Base-by-base conservation (phyloP, 1,140 invertebrate genomes). In the Drosophila nigromelanica region DNA sequence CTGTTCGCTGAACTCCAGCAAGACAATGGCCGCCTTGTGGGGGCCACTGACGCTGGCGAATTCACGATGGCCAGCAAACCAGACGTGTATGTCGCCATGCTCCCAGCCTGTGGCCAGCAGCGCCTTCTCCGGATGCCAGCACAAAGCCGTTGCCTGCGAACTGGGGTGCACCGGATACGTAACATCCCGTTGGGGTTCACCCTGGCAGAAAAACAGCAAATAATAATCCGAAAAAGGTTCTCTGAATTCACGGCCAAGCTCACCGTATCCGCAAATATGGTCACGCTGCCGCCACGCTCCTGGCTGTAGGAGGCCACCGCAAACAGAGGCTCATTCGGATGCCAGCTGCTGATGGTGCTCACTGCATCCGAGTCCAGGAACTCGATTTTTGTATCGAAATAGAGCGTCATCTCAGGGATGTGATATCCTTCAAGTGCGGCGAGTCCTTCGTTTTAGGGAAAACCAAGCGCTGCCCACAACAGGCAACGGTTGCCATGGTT, bases 61-160 rank as follows among this genome's bases (percentile, higher is more conserved):
- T 69, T 96, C 95, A 90, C 94, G 89, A 91, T 93, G 90, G 0
- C 94, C 94, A 56, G 95, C 94, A 78, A 95, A 94, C 96, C 96
- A 97, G 56, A 97, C 94, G 82, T 95, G 94, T 0, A 99, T 92
- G 87, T 98, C 97, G 42, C 98, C 98, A 89, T 95, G 97, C 92
- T 98, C 97, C 97, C 97, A 99, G 7, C 97, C 97, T 56, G 95
- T 95, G 4, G 96, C 96, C 50, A 99, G 90, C 59, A 97, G 93
- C 47, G 95, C 94, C 80, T 95, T 95, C 40, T 95, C 95, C 2
- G 98, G 98, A 93, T 99, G 98, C 98, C 98, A 99, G 4, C 94
- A 93, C 18, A 98, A 91, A 5, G 95, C 94, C 10, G 96, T 96
- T 0, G 96, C 95, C 93, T 97, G 96, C 58, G 95, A 95, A 1